phyloP scores from a whole-genome alignment of 1,140 invertebrate genomes.

The Geopemphigus sp. region DNA sequence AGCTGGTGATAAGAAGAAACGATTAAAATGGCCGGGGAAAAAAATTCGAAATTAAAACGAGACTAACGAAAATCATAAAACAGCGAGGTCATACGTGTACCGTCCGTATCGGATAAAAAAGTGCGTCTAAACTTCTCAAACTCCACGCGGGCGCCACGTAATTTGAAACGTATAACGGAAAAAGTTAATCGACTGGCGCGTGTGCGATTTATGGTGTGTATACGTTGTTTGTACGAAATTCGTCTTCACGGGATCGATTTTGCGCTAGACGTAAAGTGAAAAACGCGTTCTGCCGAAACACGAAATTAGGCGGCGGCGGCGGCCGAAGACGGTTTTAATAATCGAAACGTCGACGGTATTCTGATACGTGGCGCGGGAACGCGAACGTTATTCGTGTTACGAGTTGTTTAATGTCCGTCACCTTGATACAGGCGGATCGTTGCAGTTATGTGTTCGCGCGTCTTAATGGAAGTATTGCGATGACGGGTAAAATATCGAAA shows the following conservation, averaged over 20 bases:
- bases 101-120: background rate
- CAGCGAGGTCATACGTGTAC: no score
- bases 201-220: background rate
- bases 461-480: constrained; percentile 16
- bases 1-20: no score
- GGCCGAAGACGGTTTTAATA: background rate
- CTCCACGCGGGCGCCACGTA: background rate
- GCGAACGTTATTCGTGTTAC: constrained; percentile 18
- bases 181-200: background rate
- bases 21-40: no score
- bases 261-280: background rate
- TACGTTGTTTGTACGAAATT: background rate
- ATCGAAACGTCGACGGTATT: constrained; percentile 8
- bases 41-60: no score
- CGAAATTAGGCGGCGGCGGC: no score
- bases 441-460: background rate
- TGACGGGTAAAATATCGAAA: constrained; percentile 35
- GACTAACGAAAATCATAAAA: no score
- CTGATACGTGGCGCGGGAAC: background rate
- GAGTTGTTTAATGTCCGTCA: background rate
- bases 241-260: background rate
- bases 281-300: constrained; percentile 5
- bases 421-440: background rate
- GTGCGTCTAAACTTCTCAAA: no score
- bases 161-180: background rate